Conservation (phyloP, 2,888 invertebrate genomes). For the Adelphocoris suturalis region DNA sequence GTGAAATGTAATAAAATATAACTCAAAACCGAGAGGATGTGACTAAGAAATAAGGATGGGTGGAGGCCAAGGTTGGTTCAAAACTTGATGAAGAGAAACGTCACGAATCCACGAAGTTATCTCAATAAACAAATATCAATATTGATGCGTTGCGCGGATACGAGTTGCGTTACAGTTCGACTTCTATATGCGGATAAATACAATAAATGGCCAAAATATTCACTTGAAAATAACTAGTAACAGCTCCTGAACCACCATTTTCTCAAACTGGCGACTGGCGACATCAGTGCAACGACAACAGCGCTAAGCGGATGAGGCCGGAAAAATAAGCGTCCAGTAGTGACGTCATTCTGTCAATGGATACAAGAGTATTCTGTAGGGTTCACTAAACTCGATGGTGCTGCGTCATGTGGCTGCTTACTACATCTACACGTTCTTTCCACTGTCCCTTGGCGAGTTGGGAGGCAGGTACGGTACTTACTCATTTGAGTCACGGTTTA, state of each 20-base stretch:
- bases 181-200: not conserved
- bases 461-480: too few relatives aligned
- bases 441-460: too few relatives aligned
- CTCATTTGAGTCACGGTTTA: too few relatives aligned
- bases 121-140: not conserved
- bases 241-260: conserved; percentile 45
- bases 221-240: conserved; percentile 22
- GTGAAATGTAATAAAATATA: not conserved
- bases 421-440: too few relatives aligned
- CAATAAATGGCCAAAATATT: not conserved
- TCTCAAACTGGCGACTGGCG: conserved; percentile 11
- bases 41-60: conserved; percentile 63
- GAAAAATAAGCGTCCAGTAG: not conserved
- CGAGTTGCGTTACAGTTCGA: not conserved
- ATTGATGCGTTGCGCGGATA: not conserved
- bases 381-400: too few relatives aligned
- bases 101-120: not conserved
- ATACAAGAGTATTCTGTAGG: too few relatives aligned
- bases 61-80: conserved; percentile 63
- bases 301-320: not conserved
- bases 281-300: not conserved
- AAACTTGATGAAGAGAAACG: not conserved
- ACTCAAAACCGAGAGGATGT: conserved; percentile 50
- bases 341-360: too few relatives aligned
- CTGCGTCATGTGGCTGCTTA: too few relatives aligned